Percentiles rank a stretch among this genome's conserved stretches.
Conservation (phyloP, 2,797 vertebrate genomes). For the Pelochelys cantorii region DNA sequence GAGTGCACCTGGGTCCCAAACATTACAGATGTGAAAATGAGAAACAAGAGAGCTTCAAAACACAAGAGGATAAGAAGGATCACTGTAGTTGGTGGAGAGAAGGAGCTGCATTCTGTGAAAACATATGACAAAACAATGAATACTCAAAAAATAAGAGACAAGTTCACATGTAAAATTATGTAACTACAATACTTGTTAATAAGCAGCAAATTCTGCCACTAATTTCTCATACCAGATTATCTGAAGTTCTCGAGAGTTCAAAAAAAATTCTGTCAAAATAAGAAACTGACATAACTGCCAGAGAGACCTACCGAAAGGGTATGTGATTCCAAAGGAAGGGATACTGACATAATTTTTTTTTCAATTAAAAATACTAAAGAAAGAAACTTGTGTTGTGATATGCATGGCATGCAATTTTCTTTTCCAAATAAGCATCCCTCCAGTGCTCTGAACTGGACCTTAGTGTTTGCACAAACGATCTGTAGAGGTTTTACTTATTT, state of each 20-base stretch:
- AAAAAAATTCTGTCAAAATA: not conserved
- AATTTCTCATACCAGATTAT: not conserved
- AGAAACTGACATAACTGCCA: not conserved
- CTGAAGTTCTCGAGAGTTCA: not conserved
- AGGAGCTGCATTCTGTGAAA: slow-evolving; percentile 93
- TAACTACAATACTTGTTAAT: not conserved
- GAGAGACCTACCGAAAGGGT: not conserved
- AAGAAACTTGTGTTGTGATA: fast-evolving
- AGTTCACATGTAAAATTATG: not conserved
- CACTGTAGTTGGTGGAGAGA: slow-evolving; percentile 95
- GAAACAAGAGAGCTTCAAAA: slow-evolving; percentile 96
- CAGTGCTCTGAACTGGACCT: not conserved
- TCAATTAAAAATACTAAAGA: not conserved
- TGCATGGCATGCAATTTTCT: not conserved
- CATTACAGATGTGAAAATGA: slow-evolving; percentile 98
- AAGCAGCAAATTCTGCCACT: not conserved
- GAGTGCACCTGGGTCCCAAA: slow-evolving; percentile 99
- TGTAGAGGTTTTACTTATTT: not conserved
- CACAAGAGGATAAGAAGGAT: slow-evolving; percentile 97
- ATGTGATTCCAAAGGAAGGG: not conserved
- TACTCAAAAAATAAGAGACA: not conserved
- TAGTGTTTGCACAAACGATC: not conserved
- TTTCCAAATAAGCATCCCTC: not conserved
- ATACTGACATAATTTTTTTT: not conserved
- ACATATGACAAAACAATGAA: slow-evolving; percentile 11